Percentiles rank a stretch among this genome's conserved stretches.
These are phyloP conservation scores for Idaea dimidiata DNA, from an alignment of 2,888 invertebrate genomes.

Conservation along the genomic window DNA sequence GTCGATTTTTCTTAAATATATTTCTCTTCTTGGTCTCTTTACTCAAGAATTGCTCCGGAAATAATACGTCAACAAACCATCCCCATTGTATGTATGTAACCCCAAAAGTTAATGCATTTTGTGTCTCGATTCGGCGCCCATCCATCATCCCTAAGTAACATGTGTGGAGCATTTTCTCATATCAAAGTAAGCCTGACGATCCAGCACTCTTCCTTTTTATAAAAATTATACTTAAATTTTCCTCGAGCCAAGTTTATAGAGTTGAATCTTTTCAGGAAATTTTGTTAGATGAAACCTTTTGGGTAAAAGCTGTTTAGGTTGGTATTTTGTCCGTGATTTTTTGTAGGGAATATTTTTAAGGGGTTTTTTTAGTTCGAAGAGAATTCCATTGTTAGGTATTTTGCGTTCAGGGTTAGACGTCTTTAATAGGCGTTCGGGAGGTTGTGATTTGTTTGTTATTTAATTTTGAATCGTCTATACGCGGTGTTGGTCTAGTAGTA, in stretches of 20 bases:
- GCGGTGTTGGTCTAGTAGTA: too few relatives aligned
- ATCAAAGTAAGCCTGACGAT: constrained; percentile 23
- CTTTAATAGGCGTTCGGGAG: too few relatives aligned
- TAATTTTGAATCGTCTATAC: too few relatives aligned
- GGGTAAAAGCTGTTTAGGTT: background rate
- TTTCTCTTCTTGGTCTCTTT: background rate
- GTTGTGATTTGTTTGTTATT: too few relatives aligned
- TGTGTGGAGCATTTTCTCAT: constrained; percentile 18
- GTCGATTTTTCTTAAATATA: background rate
- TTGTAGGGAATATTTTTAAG: background rate
- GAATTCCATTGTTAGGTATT: background rate
- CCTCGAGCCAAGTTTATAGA: constrained; percentile 2
- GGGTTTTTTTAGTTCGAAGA: background rate
- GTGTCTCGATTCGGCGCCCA: constrained; percentile 15
- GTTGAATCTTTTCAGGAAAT: constrained; percentile 6
- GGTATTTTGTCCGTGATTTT: background rate
- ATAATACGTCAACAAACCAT: background rate
- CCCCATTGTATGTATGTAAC: constrained; percentile 5
- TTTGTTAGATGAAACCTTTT: background rate
- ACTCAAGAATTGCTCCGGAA: background rate
- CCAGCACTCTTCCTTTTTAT: constrained; percentile 12
- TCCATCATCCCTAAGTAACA: constrained; percentile 31
- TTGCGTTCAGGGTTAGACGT: too few relatives aligned
- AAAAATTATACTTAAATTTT: constrained; percentile 12
- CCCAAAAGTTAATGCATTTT: constrained; percentile 22